Evolutionary conservation across 64 coral and sea anemone species (phyloP).

Genomic region (Actinia tenebrosa): DNA sequence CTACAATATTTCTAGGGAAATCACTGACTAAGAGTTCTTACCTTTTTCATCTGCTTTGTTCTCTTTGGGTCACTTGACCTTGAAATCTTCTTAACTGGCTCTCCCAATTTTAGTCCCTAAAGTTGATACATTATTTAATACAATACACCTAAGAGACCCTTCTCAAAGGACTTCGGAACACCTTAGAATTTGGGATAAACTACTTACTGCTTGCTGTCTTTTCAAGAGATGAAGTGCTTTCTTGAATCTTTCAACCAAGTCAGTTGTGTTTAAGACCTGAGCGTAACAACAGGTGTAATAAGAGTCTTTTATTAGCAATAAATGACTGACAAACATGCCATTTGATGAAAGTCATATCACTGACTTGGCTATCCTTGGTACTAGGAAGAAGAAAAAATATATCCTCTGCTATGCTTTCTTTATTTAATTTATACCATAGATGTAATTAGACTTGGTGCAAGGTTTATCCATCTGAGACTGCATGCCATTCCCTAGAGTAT

Average conservation of each 20-base stretch:
- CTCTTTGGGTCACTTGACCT: not conserved
- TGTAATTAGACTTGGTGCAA: too few relatives aligned
- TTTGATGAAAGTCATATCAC: too few relatives aligned
- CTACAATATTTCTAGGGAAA: not conserved
- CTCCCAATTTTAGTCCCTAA: not conserved
- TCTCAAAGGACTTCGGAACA: too few relatives aligned
- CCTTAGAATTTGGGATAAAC: not conserved
- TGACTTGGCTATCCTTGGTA: too few relatives aligned
- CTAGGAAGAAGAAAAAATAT: too few relatives aligned
- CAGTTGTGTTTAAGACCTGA: conserved; percentile 76
- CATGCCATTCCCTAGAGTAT: too few relatives aligned
- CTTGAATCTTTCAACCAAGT: conserved; percentile 88
- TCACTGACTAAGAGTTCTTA: not conserved
- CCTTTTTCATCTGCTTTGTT: conserved; percentile 1
- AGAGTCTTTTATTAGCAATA: too few relatives aligned
- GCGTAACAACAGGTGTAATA: not conserved
- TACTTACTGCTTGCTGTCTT: conserved; percentile 70
- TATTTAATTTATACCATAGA: too few relatives aligned
- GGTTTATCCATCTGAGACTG: too few relatives aligned
- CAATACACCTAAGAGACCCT: too few relatives aligned
- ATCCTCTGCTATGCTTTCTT: too few relatives aligned
- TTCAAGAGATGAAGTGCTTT: conserved; percentile 79
- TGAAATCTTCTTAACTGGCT: not conserved
- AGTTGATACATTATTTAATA: not conserved
- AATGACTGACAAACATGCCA: too few relatives aligned